Evolutionary conservation across 2,888 invertebrate species (phyloP).

Genomic region (Altica lythri): DNA sequence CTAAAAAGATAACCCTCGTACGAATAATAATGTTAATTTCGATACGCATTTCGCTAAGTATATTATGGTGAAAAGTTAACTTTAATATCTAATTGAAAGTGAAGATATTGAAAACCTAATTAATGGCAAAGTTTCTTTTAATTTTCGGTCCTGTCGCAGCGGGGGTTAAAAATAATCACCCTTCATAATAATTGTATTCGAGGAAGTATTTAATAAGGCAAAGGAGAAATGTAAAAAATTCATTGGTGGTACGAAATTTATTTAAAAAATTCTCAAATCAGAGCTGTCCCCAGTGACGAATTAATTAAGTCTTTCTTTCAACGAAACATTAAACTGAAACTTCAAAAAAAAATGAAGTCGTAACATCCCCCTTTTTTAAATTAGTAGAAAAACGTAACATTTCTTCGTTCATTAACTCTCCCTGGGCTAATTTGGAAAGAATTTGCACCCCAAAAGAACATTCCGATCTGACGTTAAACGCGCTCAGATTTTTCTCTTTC

Average conservation of each 20-base stretch:
- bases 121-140: constrained; percentile 26
- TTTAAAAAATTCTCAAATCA: constrained; percentile 52
- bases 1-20: too few relatives aligned
- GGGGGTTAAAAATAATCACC: constrained; percentile 33
- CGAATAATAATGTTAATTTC: too few relatives aligned
- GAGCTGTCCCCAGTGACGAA: constrained; percentile 54
- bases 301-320: constrained; percentile 57
- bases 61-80: too few relatives aligned
- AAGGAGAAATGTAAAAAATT: constrained; percentile 52
- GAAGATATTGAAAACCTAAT: too few relatives aligned
- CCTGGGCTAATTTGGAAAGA: constrained; percentile 59
- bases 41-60: too few relatives aligned
- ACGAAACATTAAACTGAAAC: constrained; percentile 50
- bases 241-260: constrained; percentile 52
- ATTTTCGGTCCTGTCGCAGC: constrained; percentile 7
- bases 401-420: constrained; percentile 59
- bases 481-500: constrained; percentile 44
- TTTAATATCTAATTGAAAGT: too few relatives aligned
- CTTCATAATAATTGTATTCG: constrained; percentile 33
- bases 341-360: constrained; percentile 54
- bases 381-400: constrained; percentile 59
- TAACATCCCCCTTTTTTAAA: constrained; percentile 54
- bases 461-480: constrained; percentile 52
- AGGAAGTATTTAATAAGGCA: constrained; percentile 46
- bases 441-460: constrained; percentile 56